phyloP scores from a whole-genome alignment of 2,888 invertebrate genomes.

The Fragum whitleyi region DNA sequence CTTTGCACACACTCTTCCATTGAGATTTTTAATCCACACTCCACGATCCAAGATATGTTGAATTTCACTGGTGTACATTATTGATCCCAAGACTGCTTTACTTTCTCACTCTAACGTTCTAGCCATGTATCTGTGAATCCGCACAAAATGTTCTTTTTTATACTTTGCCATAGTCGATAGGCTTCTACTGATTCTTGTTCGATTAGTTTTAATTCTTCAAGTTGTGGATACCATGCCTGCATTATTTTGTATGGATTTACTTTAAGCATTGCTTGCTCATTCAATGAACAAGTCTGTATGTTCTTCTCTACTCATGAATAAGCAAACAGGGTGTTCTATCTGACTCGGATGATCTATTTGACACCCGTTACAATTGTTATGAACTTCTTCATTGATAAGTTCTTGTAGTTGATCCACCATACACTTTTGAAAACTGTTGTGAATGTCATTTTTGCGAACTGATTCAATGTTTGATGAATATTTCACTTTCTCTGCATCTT shows the following conservation, averaged over 20 bases:
- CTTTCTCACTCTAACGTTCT: too few species aligned
- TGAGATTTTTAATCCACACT: too few species aligned
- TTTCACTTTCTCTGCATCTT: slow-evolving; percentile 17
- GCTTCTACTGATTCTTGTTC: too few species aligned
- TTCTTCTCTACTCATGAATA: background rate
- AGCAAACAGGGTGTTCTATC: slow-evolving; percentile 3
- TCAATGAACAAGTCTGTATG: slow-evolving; percentile 1
- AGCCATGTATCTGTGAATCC: too few species aligned
- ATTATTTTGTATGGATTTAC: slow-evolving; percentile 3
- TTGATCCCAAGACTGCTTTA: too few species aligned
- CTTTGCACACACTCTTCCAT: too few species aligned
- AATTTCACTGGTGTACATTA: too few species aligned
- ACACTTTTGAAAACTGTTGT: slow-evolving; percentile 1
- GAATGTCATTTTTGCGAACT: background rate
- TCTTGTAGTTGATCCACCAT: background rate
- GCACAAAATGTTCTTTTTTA: too few species aligned
- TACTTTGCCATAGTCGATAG: too few species aligned
- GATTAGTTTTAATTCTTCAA: background rate
- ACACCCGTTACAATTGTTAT: background rate
- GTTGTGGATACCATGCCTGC: slow-evolving; percentile 4
- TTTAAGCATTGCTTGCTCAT: background rate
- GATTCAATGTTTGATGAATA: background rate
- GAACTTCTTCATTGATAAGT: background rate
- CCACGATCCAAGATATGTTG: too few species aligned
- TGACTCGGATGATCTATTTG: slow-evolving; percentile 15